phyloP scores from a whole-genome alignment of 1,140 invertebrate species.

The Tetramorium simillimum region DNA sequence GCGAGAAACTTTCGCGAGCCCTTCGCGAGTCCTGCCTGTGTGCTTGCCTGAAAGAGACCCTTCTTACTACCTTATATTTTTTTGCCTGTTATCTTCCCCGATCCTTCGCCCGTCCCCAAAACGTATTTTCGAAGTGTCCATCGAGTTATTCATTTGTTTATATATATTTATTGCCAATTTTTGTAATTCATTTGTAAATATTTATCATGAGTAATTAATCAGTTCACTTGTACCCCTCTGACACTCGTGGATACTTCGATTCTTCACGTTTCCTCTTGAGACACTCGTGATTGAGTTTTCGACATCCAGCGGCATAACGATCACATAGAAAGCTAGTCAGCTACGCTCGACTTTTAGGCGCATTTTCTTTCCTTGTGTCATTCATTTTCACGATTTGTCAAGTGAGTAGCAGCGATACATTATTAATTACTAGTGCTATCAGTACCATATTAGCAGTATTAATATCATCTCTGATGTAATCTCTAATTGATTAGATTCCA shows the following conservation, averaged over 20 bases:
- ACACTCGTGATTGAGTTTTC: constrained; percentile 57
- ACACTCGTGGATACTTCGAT: constrained; percentile 42
- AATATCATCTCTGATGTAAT: constrained; percentile 59
- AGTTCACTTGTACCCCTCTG: background rate
- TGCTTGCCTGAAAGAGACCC: constrained; percentile 76
- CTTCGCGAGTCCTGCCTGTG: constrained; percentile 76
- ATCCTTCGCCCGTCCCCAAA: background rate
- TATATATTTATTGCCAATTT: background rate
- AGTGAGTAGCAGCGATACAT: constrained; percentile 69
- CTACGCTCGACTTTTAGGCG: constrained; percentile 78
- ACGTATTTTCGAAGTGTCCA: constrained; percentile 49
- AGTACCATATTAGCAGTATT: constrained; percentile 71
- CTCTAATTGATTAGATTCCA: constrained; percentile 53
- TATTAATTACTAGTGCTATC: constrained; percentile 70
- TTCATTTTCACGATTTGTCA: constrained; percentile 60
- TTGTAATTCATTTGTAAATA: background rate
- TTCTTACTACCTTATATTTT: constrained; percentile 56
- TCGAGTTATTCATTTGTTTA: constrained; percentile 40
- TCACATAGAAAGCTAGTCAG: constrained; percentile 78
- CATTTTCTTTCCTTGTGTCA: constrained; percentile 59
- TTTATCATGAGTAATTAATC: constrained; percentile 8
- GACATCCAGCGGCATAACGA: constrained; percentile 67
- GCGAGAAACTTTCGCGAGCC: constrained; percentile 6
- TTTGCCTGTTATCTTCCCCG: constrained; percentile 50
- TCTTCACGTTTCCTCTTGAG: constrained; percentile 18